These are phyloP conservation scores for Leptosomus discolor DNA, from an alignment of 2,113 vertebrate species.

Conservation along the genomic window DNA sequence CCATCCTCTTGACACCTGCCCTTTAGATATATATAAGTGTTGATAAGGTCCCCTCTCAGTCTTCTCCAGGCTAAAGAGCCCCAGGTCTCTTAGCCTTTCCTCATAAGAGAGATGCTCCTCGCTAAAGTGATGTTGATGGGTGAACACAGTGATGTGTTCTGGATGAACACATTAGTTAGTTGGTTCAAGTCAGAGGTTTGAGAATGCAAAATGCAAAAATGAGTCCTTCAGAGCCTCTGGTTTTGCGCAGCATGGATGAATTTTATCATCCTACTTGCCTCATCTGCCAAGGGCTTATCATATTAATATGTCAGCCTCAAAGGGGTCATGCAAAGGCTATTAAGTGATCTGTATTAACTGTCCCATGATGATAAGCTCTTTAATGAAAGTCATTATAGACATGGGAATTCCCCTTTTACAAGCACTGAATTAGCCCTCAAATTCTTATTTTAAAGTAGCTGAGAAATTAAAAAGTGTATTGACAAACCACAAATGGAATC, in stretches of 20 bases:
- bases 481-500: background rate
- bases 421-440: background rate
- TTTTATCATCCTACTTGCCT: background rate
- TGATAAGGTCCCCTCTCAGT: too few species aligned
- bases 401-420: background rate
- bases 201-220: background rate
- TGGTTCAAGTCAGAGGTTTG: background rate
- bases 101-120: too few species aligned
- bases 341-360: background rate
- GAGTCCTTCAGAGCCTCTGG: background rate
- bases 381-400: background rate
- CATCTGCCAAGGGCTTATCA: background rate
- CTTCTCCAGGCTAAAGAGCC: too few species aligned
- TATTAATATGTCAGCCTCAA: background rate
- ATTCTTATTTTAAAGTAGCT: background rate
- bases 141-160: too few species aligned
- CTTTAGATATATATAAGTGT: too few species aligned
- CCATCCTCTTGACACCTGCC: too few species aligned
- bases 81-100: too few species aligned
- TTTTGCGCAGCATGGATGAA: background rate
- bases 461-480: background rate
- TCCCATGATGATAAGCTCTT: background rate
- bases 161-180: background rate
- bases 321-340: background rate
- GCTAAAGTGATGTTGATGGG: too few species aligned